Conservation (phyloP, 1,140 invertebrate genomes). For the Leptoteleia sp. region DNA sequence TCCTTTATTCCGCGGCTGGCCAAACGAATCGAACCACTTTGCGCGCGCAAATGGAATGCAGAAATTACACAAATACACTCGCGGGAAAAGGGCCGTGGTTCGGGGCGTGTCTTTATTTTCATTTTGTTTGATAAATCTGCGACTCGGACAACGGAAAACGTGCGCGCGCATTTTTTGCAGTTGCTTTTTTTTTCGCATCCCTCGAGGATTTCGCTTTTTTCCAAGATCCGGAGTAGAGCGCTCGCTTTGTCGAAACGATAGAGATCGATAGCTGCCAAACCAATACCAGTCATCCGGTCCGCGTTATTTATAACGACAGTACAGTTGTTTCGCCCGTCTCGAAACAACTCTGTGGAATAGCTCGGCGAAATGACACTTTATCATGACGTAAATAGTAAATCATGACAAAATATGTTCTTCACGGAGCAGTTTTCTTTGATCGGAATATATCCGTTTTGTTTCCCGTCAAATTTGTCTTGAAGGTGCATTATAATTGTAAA, state of each 20-base stretch:
- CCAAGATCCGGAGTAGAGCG: neutral
- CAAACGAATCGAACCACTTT: neutral
- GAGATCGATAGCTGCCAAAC: slow-evolving; percentile 56
- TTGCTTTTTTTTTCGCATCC: neutral
- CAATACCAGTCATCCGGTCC: slow-evolving; percentile 44
- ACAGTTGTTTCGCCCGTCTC: slow-evolving; percentile 21
- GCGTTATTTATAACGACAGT: slow-evolving; percentile 44
- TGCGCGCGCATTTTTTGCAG: slow-evolving; percentile 6
- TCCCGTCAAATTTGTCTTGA: slow-evolving; percentile 25
- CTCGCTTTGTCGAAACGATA: slow-evolving; percentile 34
- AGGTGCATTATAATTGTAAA: slow-evolving; percentile 13
- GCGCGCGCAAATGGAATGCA: too few species aligned
- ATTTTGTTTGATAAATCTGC: slow-evolving; percentile 13
- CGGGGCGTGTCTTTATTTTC: slow-evolving; percentile 11
- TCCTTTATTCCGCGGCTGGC: neutral
- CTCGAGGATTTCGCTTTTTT: slow-evolving; percentile 12
- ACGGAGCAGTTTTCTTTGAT: slow-evolving; percentile 28
- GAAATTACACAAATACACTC: too few species aligned
- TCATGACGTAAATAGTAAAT: slow-evolving; percentile 46
- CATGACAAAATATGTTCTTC: slow-evolving; percentile 48
- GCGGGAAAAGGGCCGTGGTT: neutral
- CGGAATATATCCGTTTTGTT: slow-evolving; percentile 21
- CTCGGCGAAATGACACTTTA: slow-evolving; percentile 38
- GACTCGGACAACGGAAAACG: slow-evolving; percentile 11
- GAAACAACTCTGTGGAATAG: slow-evolving; percentile 31